phyloP scores from a whole-genome alignment of 2,797 vertebrate species.

The Nothura maculosa region DNA sequence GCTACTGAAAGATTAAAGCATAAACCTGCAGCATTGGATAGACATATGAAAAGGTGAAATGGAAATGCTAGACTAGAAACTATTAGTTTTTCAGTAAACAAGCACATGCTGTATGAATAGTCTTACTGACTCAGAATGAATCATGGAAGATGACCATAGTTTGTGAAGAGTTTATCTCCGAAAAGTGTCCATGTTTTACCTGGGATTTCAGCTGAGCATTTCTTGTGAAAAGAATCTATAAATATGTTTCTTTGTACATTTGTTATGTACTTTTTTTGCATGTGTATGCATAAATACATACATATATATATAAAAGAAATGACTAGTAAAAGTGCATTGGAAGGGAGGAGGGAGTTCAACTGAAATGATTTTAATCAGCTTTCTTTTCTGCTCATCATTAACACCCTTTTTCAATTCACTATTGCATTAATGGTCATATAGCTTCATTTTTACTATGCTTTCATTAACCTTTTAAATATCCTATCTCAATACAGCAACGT shows the following conservation, averaged over 20 bases:
- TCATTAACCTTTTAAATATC: constrained; percentile 72
- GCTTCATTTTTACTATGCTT: constrained; percentile 59
- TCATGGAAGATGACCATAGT: background rate
- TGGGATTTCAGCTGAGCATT: background rate
- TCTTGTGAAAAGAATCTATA: background rate
- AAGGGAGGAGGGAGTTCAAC: background rate
- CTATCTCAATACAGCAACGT: constrained; percentile 17
- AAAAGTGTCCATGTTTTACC: background rate
- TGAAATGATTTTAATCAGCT: constrained; percentile 36
- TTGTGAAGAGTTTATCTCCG: background rate
- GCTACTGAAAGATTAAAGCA: background rate
- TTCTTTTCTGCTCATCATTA: constrained; percentile 21
- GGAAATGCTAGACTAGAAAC: background rate
- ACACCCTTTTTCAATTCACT: constrained; percentile 27
- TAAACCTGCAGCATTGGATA: background rate
- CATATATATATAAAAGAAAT: background rate
- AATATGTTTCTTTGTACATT: background rate
- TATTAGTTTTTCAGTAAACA: background rate
- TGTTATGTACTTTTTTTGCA: too few species aligned
- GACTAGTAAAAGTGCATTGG: background rate
- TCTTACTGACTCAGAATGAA: background rate
- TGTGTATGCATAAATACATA: background rate
- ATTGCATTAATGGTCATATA: constrained; percentile 17
- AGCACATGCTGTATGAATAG: background rate
- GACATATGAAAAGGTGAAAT: background rate